Evolutionary conservation across 2,113 vertebrate species (phyloP).

Genomic region (Pelvicachromis taeniatus): DNA sequence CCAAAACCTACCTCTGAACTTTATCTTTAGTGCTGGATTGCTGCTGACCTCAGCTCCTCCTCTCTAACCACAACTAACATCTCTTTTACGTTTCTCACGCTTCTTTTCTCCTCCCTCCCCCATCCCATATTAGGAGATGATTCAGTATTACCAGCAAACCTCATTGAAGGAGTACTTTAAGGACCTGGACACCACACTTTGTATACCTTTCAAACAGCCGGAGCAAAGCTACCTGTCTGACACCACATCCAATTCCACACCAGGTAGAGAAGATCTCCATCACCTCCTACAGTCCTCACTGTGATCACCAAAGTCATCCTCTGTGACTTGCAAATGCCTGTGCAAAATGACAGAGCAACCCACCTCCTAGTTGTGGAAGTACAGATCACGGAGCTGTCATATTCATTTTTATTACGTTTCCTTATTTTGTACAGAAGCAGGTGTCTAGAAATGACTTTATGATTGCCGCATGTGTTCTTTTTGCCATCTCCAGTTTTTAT

Average conservation of each 20-base stretch:
- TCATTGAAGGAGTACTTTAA: constrained; percentile 91
- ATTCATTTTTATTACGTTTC: neutral
- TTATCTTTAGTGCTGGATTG: neutral
- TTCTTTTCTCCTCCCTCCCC: neutral
- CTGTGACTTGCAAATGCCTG: neutral
- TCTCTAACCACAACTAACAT: neutral
- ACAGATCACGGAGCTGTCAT: neutral
- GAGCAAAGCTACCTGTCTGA: constrained; percentile 65
- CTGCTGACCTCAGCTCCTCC: neutral
- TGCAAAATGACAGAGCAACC: neutral
- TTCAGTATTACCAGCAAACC: constrained; percentile 85
- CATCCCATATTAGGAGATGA: constrained; percentile 78
- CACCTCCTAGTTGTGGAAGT: neutral
- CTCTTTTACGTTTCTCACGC: neutral
- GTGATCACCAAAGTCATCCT: neutral
- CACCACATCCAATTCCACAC: constrained; percentile 19
- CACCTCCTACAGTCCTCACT: neutral
- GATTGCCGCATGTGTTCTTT: fast-evolving
- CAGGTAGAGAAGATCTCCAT: constrained; percentile 58
- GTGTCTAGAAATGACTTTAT: neutral
- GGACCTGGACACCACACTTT: constrained; percentile 81
- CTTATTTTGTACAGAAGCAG: neutral
- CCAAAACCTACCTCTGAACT: neutral
- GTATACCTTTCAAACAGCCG: constrained; percentile 82
- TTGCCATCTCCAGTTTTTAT: neutral